phyloP scores from a whole-genome alignment of 2,113 vertebrate species.

The Globicephala melas region DNA sequence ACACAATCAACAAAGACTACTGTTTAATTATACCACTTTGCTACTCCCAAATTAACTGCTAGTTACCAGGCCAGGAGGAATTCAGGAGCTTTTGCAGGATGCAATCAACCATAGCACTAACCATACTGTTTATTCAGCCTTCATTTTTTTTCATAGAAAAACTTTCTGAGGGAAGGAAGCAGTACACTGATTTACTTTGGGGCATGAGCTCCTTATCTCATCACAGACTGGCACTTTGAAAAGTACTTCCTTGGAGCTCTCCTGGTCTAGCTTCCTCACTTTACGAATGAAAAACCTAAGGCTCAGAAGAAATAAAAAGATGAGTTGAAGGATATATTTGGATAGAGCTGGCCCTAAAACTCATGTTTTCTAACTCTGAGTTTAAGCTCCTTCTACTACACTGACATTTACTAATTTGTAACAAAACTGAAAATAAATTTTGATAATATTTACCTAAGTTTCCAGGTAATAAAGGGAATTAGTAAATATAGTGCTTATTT shows the following conservation, averaged over 20 bases:
- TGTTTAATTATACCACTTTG: background rate
- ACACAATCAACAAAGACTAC: background rate
- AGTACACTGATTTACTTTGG: background rate
- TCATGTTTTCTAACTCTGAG: background rate
- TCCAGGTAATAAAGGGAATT: background rate
- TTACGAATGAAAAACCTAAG: background rate
- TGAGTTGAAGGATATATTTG: background rate
- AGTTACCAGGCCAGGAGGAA: background rate
- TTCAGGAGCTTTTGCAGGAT: background rate
- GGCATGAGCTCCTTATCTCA: background rate
- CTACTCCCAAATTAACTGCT: background rate
- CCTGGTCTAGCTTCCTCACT: background rate
- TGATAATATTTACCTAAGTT: background rate
- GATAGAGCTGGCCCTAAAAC: background rate
- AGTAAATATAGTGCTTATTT: background rate
- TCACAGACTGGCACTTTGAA: background rate
- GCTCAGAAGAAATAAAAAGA: background rate
- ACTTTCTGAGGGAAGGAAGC: background rate
- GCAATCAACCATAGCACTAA: background rate
- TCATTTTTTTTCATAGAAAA: background rate
- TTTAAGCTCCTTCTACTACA: background rate
- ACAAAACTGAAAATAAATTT: background rate
- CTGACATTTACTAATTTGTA: background rate
- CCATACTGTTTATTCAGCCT: background rate
- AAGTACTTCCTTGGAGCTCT: background rate